These are phyloP conservation scores for Mystacornis crossleyi DNA, from an alignment of 2,113 vertebrate species.

Conservation along the genomic window DNA sequence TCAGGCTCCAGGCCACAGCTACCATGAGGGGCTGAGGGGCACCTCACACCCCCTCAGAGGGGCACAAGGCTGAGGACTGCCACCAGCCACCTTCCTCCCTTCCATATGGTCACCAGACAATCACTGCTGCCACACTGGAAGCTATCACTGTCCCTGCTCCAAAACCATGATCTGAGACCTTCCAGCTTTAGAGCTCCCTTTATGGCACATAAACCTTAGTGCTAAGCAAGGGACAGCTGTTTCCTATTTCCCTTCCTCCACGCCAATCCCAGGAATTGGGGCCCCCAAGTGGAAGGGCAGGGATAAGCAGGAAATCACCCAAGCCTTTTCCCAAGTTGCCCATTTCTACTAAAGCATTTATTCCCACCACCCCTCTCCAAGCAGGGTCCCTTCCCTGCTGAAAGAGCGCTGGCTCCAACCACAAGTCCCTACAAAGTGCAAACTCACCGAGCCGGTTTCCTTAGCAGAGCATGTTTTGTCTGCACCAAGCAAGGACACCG, in stretches of 20 bases:
- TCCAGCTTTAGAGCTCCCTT: not conserved
- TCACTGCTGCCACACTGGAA: not conserved
- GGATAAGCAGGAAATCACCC: not conserved
- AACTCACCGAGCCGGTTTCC: not conserved
- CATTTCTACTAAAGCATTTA: not conserved
- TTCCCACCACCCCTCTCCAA: not conserved
- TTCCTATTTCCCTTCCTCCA: not conserved
- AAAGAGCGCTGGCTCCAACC: not conserved
- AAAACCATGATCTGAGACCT: not conserved
- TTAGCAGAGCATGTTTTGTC: not conserved
- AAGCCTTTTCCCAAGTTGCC: not conserved
- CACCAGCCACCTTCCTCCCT: not conserved
- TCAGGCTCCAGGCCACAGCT: not conserved
- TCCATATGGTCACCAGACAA: not conserved
- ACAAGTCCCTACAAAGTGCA: not conserved
- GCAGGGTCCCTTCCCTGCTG: not conserved
- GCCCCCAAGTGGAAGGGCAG: not conserved
- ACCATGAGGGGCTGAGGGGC: rapidly evolving
- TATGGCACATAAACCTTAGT: not conserved
- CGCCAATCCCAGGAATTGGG: not conserved
- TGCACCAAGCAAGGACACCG: not conserved
- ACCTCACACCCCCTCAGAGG: not conserved
- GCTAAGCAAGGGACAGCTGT: not conserved
- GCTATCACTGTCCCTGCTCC: not conserved
- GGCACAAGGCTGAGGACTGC: not conserved